Conservation (phyloP, 2,888 invertebrate genomes). For the Brachylomia viminalis region DNA sequence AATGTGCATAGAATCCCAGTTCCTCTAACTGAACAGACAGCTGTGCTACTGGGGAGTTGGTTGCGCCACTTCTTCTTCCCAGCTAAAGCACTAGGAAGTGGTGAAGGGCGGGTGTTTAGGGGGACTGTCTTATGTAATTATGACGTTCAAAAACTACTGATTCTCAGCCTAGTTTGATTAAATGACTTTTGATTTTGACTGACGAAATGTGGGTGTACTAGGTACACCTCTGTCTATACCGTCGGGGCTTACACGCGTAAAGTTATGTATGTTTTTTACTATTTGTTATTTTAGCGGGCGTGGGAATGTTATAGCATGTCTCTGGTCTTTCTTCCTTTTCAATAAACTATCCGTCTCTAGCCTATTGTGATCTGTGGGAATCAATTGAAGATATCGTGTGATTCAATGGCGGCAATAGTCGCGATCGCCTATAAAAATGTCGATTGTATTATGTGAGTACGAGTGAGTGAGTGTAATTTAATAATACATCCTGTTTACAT, state of each 20-base stretch:
- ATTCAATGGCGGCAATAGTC: slow-evolving; percentile 25
- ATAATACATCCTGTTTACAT: slow-evolving; percentile 32
- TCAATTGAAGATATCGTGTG: slow-evolving; percentile 29
- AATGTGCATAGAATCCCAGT: too few relatives aligned
- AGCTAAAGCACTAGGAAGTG: too few relatives aligned
- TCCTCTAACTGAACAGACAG: too few relatives aligned
- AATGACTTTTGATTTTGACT: too few relatives aligned
- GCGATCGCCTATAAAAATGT: slow-evolving; percentile 12
- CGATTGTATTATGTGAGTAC: slow-evolving; percentile 28
- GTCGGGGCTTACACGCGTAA: not conserved
- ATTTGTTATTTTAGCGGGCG: not conserved
- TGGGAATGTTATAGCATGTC: not conserved
- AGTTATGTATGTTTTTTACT: not conserved
- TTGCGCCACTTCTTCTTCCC: too few relatives aligned
- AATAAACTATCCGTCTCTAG: slow-evolving; percentile 1
- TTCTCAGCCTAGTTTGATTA: too few relatives aligned
- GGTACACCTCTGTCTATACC: not conserved
- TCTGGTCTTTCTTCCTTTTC: slow-evolving; percentile 6
- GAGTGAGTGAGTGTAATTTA: slow-evolving; percentile 7
- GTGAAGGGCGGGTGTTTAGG: too few relatives aligned
- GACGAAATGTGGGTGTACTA: too few relatives aligned
- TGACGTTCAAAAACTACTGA: too few relatives aligned
- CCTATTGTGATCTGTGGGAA: slow-evolving; percentile 16
- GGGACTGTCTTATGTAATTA: too few relatives aligned
- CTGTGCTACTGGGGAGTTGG: too few relatives aligned